Evolutionary conservation across 2,797 vertebrate genomes (phyloP), one percentile per base, ranked within the genome.

Genomic region (Anolis apletophallus): DNA sequence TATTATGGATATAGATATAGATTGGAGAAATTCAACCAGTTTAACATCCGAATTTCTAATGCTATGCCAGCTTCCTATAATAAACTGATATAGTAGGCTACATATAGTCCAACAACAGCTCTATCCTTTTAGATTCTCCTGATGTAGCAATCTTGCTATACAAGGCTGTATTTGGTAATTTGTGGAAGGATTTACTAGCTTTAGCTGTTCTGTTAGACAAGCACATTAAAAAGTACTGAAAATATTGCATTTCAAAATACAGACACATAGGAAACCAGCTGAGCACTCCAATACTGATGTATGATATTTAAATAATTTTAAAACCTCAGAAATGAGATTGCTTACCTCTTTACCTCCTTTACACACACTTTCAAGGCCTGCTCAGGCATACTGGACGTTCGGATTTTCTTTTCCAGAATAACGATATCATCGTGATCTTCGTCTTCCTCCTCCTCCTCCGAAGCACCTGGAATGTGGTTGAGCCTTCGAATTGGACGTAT

Each of bases 331-430:
- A 52, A 40, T 3, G 7, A 52, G 23, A 54, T 5, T 8, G 90
- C 92, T 21, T 89, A 98, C 98, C 99, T 98, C 94, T 98, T 99
- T 3, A 99, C 96, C 93, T 99, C 99, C 90, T 99, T 99, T 54
- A 98, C 90, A 88, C 99, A 99, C 93, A 99, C 97, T 94, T 94
- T 97, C 83, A 98, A 95, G 3, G 99, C 98, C 79, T 97, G 96
- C 81, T 99, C 98, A 0, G 98, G 97, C 98, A 99, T 99, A 89
- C 94, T 98, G 64, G 97, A 98, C 0, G 94, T 94, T 23, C 97
- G 97, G 21, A 99, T 96, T 93, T 98, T 99, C 92, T 95, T 98
- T 94, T 99, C 98, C 86, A 99, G 94, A 75, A 96, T 90, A 11
- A 97, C 92, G 2, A 95, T 96, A 90, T 99, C 98, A 92, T 99